Percentiles rank a stretch among this genome's conserved stretches.
Conservation (phyloP, 2,113 vertebrate genomes). For the Cebus imitator region DNA sequence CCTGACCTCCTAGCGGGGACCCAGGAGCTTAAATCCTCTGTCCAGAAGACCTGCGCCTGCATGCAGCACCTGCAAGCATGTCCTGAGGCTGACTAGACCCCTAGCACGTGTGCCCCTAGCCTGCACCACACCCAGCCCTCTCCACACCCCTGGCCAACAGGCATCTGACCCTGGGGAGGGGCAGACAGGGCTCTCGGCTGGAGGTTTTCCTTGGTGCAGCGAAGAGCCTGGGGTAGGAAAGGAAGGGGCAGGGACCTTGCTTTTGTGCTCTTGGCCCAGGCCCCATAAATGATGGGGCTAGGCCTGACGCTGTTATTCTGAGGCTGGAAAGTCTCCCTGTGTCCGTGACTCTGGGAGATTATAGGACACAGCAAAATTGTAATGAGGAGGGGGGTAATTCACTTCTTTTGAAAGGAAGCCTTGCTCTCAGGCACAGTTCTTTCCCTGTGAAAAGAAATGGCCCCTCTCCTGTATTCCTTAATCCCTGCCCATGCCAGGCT, state of each 20-base stretch:
- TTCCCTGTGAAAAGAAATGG: not conserved
- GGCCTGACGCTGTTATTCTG: not conserved
- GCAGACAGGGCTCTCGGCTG: not conserved
- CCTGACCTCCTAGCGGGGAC: not conserved
- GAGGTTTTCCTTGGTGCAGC: not conserved
- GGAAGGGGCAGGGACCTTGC: not conserved
- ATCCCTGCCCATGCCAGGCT: not conserved
- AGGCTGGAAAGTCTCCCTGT: not conserved
- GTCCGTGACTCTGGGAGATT: not conserved
- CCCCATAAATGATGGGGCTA: not conserved
- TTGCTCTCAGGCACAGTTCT: not conserved
- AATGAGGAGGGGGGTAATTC: fast-evolving
- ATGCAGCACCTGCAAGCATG: too few relatives aligned
- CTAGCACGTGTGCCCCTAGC: too few relatives aligned
- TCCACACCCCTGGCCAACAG: too few relatives aligned
- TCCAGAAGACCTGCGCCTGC: not conserved
- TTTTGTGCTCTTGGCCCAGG: not conserved
- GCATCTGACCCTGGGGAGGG: not conserved
- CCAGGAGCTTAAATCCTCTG: not conserved
- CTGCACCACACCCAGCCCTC: too few relatives aligned
- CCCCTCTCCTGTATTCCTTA: not conserved
- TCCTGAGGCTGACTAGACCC: not conserved
- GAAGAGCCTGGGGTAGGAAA: not conserved
- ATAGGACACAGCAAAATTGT: not conserved
- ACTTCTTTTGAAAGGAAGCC: not conserved